A percentile compares a stretch with the other conserved stretches of the same genome.
Evolutionary conservation across 2,888 invertebrate species (phyloP).

Genomic region (Biston betularia): DNA sequence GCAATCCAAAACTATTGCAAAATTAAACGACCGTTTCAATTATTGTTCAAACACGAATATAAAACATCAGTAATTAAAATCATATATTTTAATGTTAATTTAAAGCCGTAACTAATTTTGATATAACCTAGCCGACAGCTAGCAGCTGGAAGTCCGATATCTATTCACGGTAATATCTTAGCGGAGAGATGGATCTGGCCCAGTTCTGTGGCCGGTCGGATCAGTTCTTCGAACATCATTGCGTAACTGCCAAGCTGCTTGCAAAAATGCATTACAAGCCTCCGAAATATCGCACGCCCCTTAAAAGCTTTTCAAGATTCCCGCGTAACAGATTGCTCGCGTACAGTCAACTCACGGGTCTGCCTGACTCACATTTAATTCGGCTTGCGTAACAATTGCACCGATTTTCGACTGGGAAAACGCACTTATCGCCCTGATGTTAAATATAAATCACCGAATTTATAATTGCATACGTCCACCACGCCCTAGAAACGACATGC

Average conservation of each 20-base stretch:
- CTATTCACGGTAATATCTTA: slow-evolving; percentile 82
- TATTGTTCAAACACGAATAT: slow-evolving; percentile 5
- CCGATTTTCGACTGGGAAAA: slow-evolving; percentile 74
- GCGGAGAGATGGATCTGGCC: slow-evolving; percentile 82
- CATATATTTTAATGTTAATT: slow-evolving; percentile 17
- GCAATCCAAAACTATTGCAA: slow-evolving; percentile 3
- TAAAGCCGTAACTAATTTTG: slow-evolving; percentile 39
- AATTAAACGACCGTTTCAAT: slow-evolving; percentile 10
- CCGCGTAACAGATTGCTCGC: slow-evolving; percentile 70
- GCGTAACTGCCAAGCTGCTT: slow-evolving; percentile 74
- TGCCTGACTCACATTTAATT: slow-evolving; percentile 61
- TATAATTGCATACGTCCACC: slow-evolving; percentile 73
- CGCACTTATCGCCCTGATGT: slow-evolving; percentile 62
- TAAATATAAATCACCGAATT: slow-evolving; percentile 79
- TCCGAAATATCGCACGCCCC: slow-evolving; percentile 75
- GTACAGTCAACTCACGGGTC: slow-evolving; percentile 44
- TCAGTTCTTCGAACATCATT: slow-evolving; percentile 81
- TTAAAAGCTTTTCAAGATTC: slow-evolving; percentile 78
- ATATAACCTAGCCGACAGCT: slow-evolving; percentile 46
- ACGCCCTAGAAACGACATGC: slow-evolving; percentile 77
- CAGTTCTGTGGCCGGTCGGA: slow-evolving; percentile 80
- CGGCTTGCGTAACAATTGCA: slow-evolving; percentile 68
- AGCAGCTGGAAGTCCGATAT: slow-evolving; percentile 72
- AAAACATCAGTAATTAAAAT: slow-evolving; percentile 7
- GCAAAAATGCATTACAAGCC: slow-evolving; percentile 82